Percentiles rank a stretch among this genome's conserved stretches.
Conservation (phyloP, 2,888 invertebrate genomes). For the Apotomis betuletana region DNA sequence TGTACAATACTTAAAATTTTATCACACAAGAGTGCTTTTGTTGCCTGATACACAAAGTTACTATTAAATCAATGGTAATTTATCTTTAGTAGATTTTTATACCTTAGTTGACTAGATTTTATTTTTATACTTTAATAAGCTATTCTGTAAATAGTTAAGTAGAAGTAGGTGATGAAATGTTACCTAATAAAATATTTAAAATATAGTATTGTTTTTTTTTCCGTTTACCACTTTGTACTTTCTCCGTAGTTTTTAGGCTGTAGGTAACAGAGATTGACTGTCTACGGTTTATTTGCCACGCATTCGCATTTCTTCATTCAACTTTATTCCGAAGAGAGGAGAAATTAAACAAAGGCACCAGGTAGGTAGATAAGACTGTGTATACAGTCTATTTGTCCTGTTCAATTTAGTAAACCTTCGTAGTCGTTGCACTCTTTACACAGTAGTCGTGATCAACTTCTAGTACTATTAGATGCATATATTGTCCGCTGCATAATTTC, state of each 20-base stretch:
- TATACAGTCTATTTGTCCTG: no score
- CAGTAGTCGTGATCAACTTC: no score
- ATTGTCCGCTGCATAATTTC: no score
- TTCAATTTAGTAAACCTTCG: no score
- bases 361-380: no score
- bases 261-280: no score
- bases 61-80: slow-evolving; percentile 6
- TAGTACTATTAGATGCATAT: no score
- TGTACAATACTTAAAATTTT: neutral
- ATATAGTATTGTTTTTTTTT: slow-evolving; percentile 12
- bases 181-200: slow-evolving; percentile 43
- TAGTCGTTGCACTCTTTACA: no score
- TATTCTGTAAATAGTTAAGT: slow-evolving; percentile 40
- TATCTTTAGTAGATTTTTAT: slow-evolving; percentile 2
- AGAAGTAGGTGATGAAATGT: slow-evolving; percentile 35
- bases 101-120: slow-evolving; percentile 28
- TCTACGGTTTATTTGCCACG: no score
- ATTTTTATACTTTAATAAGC: slow-evolving; percentile 35
- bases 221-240: neutral
- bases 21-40: neutral
- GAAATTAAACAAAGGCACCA: no score
- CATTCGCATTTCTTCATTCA: no score
- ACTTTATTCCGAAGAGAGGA: no score
- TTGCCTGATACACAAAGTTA: slow-evolving; percentile 2
- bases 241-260: neutral